Percentiles rank a stretch among this genome's conserved stretches.
phyloP scores from a whole-genome alignment of 2,797 vertebrate species.

The Periophthalmus magnuspinnatus region DNA sequence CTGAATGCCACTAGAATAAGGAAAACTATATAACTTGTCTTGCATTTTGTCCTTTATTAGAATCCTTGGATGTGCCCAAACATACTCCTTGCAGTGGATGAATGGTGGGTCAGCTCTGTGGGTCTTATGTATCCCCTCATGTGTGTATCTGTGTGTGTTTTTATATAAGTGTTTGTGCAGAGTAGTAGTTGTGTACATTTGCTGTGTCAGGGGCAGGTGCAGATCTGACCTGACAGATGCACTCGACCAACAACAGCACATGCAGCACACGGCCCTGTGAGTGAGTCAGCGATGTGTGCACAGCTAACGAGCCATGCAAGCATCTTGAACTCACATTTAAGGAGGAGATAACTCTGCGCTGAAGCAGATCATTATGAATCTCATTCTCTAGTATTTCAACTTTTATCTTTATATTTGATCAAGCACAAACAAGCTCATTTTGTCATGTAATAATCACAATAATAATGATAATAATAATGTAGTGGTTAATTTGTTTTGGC shows the following conservation, averaged over 20 bases:
- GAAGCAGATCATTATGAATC: neutral
- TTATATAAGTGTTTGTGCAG: slow-evolving; percentile 21
- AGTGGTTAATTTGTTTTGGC: too few relatives aligned
- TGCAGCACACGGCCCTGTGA: slow-evolving; percentile 29
- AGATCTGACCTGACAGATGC: slow-evolving; percentile 69
- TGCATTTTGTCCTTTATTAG: neutral
- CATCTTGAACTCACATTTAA: slow-evolving; percentile 6
- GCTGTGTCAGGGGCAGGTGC: slow-evolving; percentile 78
- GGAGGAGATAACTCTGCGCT: neutral
- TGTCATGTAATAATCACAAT: too few relatives aligned
- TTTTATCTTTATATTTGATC: neutral
- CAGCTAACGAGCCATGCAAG: neutral
- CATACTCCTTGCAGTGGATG: slow-evolving; percentile 19
- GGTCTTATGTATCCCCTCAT: slow-evolving; percentile 19
- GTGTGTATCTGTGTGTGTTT: neutral
- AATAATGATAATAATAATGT: too few relatives aligned
- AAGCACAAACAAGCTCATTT: too few relatives aligned
- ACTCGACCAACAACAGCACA: slow-evolving; percentile 63
- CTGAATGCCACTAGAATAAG: too few relatives aligned
- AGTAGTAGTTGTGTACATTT: slow-evolving; percentile 49
- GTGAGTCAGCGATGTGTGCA: slow-evolving; percentile 20
- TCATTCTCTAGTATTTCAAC: neutral
- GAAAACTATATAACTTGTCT: neutral
- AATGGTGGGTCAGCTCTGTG: slow-evolving; percentile 34
- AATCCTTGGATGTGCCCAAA: slow-evolving; percentile 11